Evolutionary conservation across 1,140 invertebrate genomes (phyloP), one percentile per base, ranked within the genome.

Genomic region (Melipona quadrifasciata): DNA sequence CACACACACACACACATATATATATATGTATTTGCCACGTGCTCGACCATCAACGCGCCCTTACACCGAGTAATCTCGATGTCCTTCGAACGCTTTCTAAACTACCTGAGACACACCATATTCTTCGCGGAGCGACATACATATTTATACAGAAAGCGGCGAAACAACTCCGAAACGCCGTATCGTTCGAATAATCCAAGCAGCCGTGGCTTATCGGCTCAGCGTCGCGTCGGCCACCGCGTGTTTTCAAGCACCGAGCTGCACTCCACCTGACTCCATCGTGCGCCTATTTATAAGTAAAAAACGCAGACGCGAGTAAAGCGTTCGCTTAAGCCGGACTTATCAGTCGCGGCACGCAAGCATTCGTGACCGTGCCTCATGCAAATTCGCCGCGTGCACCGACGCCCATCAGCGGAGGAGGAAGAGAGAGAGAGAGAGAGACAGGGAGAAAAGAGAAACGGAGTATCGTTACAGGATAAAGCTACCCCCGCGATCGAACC

Each of bases 311-410:
- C 58, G 61, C 31, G 75, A 84, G 57, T 80, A 75, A 87, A 90
- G n/a, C 78, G 76, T 74, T 80, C 72, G 82, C 70, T 82, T 83
- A 74, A 86, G 76, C 61, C 76, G 47, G 84, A 89, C 76, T 92
- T 92, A 91, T 92, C 91, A 91, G 87, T 90, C 86, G 72, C 27
- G 72, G 76, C 92, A 92, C 91, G 92, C 91, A 87, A 92, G 71
- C 76, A 82, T 78, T 89, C 87, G 82, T 81, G 67, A 86, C 65
- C 58, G 53, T 57, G 80, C 70, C 34, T 77, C 85, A 91, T 91
- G 92, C 80, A 91, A 92, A 92, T 92, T 91, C 68, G 58, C 65
- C 57, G 58, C 64, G 65, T 76, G 78, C 76, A 76, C 72, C 61
- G 34, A 61, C 64, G 34, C 72, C 58, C 51, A 74, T 77, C 84